Evolutionary conservation across 2,888 invertebrate species (phyloP).

Genomic region (Drosophila emarginata): DNA sequence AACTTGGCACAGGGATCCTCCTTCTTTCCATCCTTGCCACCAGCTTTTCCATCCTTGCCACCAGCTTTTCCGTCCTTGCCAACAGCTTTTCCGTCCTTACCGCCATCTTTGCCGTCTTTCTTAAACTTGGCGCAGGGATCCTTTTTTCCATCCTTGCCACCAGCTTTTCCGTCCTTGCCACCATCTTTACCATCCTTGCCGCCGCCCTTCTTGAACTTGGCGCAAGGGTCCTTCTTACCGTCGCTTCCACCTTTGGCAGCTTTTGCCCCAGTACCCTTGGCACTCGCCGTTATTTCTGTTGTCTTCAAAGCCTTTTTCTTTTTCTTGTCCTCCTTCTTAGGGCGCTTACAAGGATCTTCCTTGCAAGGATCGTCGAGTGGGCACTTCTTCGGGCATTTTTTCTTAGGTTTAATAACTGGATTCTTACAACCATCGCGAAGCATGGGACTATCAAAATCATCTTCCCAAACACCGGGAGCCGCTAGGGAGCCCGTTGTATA

Average conservation of each 20-base stretch:
- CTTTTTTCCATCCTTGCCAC: neutral
- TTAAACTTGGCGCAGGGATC: slow-evolving; percentile 5
- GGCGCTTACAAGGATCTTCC: slow-evolving; percentile 44
- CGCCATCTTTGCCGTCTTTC: neutral
- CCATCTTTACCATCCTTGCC: slow-evolving; percentile 14
- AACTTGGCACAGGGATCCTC: slow-evolving; percentile 7
- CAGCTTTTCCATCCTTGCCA: neutral
- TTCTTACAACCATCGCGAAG: slow-evolving; percentile 61
- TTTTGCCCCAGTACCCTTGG: slow-evolving; percentile 12
- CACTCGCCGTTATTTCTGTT: slow-evolving; percentile 25
- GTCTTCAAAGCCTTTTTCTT: slow-evolving; percentile 25
- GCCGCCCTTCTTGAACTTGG: neutral
- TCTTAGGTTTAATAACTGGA: slow-evolving; percentile 59
- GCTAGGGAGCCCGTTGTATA: neutral
- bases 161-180: slow-evolving; percentile 16
- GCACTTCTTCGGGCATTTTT: slow-evolving; percentile 62
- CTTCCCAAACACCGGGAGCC: slow-evolving; percentile 9
- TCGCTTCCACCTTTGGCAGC: neutral
- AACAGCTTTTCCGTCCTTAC: slow-evolving; percentile 2
- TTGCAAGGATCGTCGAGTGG: slow-evolving; percentile 61
- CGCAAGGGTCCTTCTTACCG: slow-evolving; percentile 3
- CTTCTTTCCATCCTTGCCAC: neutral
- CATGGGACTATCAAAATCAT: slow-evolving; percentile 20
- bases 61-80: slow-evolving; percentile 4
- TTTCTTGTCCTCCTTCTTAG: slow-evolving; percentile 19